Percentiles rank a stretch among this genome's conserved stretches.
phyloP scores from a whole-genome alignment of 2,113 vertebrate genomes.

The Neomonachus schauinslandi region DNA sequence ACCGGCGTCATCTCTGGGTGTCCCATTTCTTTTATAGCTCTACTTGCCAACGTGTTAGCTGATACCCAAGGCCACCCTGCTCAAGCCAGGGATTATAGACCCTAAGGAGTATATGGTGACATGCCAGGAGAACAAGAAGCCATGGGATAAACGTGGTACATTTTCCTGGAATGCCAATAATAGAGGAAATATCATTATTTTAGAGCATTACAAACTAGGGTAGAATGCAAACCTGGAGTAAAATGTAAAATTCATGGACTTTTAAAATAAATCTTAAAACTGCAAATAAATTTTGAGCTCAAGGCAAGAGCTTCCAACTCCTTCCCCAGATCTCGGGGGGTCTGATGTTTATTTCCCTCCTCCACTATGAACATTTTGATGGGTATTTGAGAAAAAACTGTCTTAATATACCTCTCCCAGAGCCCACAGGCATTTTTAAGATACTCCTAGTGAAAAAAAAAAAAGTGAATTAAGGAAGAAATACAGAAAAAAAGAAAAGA shows the following conservation, averaged over 20 bases:
- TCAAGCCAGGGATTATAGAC: neutral
- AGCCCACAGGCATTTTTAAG: conserved; percentile 8
- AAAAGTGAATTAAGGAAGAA: neutral
- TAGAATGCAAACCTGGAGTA: conserved; percentile 20
- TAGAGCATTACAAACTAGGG: neutral
- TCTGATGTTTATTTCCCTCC: conserved; percentile 30
- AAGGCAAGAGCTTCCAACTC: conserved; percentile 8
- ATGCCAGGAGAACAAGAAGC: neutral
- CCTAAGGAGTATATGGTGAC: neutral
- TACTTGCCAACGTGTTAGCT: neutral
- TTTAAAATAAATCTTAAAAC: conserved; percentile 56
- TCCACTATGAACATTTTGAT: neutral
- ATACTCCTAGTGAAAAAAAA: neutral
- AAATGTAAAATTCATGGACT: conserved; percentile 44
- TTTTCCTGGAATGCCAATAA: neutral
- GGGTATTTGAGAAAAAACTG: neutral
- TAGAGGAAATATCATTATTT: conserved; percentile 14
- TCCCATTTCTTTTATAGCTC: neutral
- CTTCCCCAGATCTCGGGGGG: neutral
- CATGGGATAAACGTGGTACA: neutral
- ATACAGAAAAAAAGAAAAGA: neutral
- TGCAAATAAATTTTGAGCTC: conserved; percentile 47
- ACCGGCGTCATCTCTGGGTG: neutral
- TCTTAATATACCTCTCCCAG: conserved; percentile 14
- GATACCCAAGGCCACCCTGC: neutral